phyloP scores from a whole-genome alignment of 2,113 vertebrate species.

The Ciconia stormi region DNA sequence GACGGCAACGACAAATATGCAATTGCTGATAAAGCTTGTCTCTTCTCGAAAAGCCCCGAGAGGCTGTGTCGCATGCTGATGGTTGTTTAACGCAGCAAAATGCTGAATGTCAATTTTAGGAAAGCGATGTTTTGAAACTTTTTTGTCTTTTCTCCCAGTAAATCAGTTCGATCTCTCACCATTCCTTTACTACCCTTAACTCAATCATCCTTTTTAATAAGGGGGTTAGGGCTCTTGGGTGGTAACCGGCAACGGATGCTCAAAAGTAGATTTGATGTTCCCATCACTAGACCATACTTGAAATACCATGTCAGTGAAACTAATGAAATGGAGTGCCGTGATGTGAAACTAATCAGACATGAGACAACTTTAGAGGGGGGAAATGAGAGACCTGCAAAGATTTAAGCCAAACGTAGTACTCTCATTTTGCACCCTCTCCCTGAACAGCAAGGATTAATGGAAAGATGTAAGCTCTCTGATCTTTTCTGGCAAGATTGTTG shows the following conservation, averaged over 20 bases:
- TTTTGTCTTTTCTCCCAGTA: not conserved
- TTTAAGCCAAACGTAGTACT: constrained; percentile 30
- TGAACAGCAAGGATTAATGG: constrained; percentile 72
- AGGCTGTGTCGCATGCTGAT: constrained; percentile 47
- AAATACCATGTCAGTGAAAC: constrained; percentile 33
- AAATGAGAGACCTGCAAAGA: not conserved
- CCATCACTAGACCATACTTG: constrained; percentile 7
- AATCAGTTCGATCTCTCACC: not conserved
- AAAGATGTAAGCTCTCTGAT: constrained; percentile 71
- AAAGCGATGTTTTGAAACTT: not conserved
- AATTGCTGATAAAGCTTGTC: constrained; percentile 70
- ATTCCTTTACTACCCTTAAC: not conserved
- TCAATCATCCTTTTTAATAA: not conserved
- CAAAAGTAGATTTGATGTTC: not conserved
- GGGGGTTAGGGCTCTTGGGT: not conserved
- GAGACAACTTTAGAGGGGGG: not conserved
- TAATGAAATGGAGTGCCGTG: constrained; percentile 19
- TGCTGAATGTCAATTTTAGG: constrained; percentile 26
- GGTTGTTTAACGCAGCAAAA: constrained; percentile 53
- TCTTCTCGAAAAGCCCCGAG: constrained; percentile 68
- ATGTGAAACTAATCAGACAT: constrained; percentile 47
- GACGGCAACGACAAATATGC: constrained; percentile 46
- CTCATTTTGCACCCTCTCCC: constrained; percentile 47
- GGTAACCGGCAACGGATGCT: not conserved
- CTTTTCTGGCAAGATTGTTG: constrained; percentile 72